These are phyloP conservation scores for Notolepis coatsorum DNA, from an alignment of 2,797 vertebrate genomes.

Conservation along the genomic window DNA sequence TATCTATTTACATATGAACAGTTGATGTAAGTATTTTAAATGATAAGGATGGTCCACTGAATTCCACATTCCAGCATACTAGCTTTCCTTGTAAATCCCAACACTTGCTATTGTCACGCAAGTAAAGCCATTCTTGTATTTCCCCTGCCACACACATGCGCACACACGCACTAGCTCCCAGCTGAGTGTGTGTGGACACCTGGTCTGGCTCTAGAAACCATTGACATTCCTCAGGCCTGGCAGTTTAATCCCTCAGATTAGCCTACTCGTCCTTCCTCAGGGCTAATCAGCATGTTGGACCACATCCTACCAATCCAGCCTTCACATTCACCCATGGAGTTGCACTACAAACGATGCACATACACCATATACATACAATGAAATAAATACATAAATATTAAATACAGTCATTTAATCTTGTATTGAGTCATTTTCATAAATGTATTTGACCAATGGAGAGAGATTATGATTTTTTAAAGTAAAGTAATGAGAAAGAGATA, in stretches of 20 bases:
- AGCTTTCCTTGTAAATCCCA: constrained; percentile 43
- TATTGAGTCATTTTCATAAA: too few relatives aligned
- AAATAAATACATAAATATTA: too few relatives aligned
- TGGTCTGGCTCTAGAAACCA: constrained; percentile 61
- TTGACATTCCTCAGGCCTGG: constrained; percentile 53
- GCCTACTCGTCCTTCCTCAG: constrained; percentile 50
- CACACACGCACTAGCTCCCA: constrained; percentile 33
- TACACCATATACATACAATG: too few relatives aligned
- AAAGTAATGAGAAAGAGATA: too few relatives aligned
- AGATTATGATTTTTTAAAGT: too few relatives aligned
- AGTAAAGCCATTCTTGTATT: constrained; percentile 42
- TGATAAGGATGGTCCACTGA: constrained; percentile 35
- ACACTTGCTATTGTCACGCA: constrained; percentile 58
- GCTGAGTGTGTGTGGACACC: constrained; percentile 61
- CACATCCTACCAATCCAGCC: constrained; percentile 31
- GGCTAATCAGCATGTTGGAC: constrained; percentile 59
- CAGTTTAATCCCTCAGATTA: constrained; percentile 71
- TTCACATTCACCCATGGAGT: constrained; percentile 23
- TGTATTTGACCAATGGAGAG: too few relatives aligned
- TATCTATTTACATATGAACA: constrained; percentile 40
- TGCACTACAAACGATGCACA: too few relatives aligned
- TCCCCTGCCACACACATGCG: constrained; percentile 22
- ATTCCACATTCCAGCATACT: constrained; percentile 49
- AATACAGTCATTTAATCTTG: too few relatives aligned
- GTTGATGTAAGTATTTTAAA: constrained; percentile 53